phyloP scores from a whole-genome alignment of 2,888 invertebrate species.

The Blera fallax region DNA sequence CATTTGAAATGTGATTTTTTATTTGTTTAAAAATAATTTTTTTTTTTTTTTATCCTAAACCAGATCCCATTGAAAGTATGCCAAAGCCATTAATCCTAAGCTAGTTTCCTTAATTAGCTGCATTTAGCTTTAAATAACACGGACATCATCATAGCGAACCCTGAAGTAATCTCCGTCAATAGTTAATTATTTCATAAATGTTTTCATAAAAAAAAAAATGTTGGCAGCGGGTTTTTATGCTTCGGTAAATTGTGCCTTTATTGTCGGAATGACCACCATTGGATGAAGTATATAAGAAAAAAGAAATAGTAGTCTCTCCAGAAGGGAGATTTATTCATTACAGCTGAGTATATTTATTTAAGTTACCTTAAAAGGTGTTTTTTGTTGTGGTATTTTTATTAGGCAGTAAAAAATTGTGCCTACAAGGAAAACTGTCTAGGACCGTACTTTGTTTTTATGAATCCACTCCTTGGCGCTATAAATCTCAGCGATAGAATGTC shows the following conservation, averaged over 20 bases:
- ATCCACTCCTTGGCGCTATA: neutral
- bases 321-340: neutral
- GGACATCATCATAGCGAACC: neutral
- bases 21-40: slow-evolving; percentile 2
- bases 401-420: neutral
- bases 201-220: neutral
- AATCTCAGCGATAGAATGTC: neutral
- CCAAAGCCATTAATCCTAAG: neutral
- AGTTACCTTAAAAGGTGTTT: slow-evolving; percentile 3
- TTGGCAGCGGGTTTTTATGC: neutral
- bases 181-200: slow-evolving; percentile 33
- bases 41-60: slow-evolving; percentile 75
- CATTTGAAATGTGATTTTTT: slow-evolving; percentile 26
- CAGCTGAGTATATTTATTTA: slow-evolving; percentile 3
- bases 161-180: neutral
- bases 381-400: neutral
- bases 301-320: neutral
- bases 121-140: neutral
- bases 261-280: neutral
- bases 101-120: neutral
- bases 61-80: slow-evolving; percentile 74
- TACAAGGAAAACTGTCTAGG: neutral
- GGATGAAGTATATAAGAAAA: neutral
- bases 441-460: neutral
- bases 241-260: slow-evolving; percentile 8